phyloP scores from a whole-genome alignment of 2,113 vertebrate genomes.

The Nothobranchius furzeri region DNA sequence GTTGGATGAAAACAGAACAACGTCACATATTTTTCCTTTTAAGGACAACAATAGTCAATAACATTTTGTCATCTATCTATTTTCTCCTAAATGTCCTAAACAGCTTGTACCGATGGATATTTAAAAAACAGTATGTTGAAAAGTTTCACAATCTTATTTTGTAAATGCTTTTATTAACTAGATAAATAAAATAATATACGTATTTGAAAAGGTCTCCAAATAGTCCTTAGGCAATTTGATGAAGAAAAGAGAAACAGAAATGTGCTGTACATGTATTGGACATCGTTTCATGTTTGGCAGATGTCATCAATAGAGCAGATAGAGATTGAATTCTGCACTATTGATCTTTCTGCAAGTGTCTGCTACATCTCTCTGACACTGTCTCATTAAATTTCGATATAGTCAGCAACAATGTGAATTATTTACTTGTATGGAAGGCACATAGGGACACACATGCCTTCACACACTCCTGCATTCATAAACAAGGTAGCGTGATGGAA shows the following conservation, averaged over 20 bases:
- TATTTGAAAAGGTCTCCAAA: too few species aligned
- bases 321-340: slow-evolving; percentile 31
- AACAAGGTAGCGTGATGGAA: not conserved
- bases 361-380: slow-evolving; percentile 39
- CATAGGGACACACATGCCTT: not conserved
- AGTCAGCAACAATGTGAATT: slow-evolving; percentile 47
- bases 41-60: too few species aligned
- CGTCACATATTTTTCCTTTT: too few species aligned
- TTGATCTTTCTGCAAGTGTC: slow-evolving; percentile 40
- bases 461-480: not conserved
- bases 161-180: too few species aligned
- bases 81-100: too few species aligned
- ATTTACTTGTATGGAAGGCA: not conserved
- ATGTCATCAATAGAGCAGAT: slow-evolving; percentile 20
- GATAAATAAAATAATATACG: too few species aligned
- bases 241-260: not conserved
- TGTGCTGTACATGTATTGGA: not conserved
- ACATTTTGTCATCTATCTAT: too few species aligned
- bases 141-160: too few species aligned
- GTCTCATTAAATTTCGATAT: slow-evolving; percentile 53
- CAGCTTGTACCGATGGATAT: too few species aligned
- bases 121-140: too few species aligned
- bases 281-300: slow-evolving; percentile 10
- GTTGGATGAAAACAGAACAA: too few species aligned
- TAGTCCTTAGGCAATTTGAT: too few species aligned